phyloP scores from a whole-genome alignment of 2,797 vertebrate genomes.

The Manis javanica region DNA sequence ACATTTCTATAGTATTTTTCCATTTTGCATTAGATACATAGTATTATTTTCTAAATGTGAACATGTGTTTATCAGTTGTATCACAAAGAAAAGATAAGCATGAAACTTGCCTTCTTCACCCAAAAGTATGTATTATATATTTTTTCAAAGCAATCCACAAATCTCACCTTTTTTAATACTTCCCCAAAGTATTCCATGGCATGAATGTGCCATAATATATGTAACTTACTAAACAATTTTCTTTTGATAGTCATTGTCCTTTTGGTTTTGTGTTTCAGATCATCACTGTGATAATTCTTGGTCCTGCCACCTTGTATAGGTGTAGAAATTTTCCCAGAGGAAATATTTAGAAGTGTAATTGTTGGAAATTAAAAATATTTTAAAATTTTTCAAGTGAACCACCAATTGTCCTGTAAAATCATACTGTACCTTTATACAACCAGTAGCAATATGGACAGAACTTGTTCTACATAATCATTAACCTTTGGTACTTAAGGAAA shows the following conservation, averaged over 20 bases:
- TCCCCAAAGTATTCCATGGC: neutral
- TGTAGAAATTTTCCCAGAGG: neutral
- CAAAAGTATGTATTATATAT: neutral
- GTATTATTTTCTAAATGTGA: neutral
- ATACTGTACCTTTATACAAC: neutral
- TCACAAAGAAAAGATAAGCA: neutral
- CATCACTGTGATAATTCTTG: neutral
- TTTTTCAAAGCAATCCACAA: neutral
- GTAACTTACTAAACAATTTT: neutral
- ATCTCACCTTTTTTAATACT: neutral
- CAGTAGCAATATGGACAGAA: neutral
- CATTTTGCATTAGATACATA: neutral
- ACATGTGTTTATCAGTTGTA: neutral
- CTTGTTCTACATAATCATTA: neutral
- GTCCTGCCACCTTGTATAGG: neutral
- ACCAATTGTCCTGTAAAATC: neutral
- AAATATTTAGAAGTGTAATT: neutral
- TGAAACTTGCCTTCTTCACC: neutral
- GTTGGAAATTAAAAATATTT: neutral
- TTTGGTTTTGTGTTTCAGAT: neutral
- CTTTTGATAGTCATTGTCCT: neutral
- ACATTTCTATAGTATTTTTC: neutral
- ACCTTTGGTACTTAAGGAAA: neutral
- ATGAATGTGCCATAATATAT: neutral
- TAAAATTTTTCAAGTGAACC: neutral